Base-by-base conservation (phyloP, 2,888 invertebrate genomes). In the Mimas tiliae region DNA sequence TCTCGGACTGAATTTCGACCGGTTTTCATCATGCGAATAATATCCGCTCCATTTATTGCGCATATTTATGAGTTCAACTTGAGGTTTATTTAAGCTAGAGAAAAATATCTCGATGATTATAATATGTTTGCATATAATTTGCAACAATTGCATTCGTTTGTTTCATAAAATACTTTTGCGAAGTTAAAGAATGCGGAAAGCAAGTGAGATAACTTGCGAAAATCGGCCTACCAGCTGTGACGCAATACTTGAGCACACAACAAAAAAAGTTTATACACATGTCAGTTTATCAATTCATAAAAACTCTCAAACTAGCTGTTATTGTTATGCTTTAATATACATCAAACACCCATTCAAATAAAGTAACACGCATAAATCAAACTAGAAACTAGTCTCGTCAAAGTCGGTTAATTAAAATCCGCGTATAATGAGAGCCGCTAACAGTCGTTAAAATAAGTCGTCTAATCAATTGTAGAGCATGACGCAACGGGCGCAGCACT, bases 401-500 rank as follows among this genome's bases (percentile, higher is more conserved):
- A 58, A 58, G 42, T 42, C 38, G 19, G 38, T 50, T 34, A 62
- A 62, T 48, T 58, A 50, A 62, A 65, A 65, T 58, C 58, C 21
- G 51, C 62, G 42, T 21, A 62, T 62, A 51, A 45, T 58, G 58
- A 58, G 58, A n/a, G 34, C 45, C 16, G 51, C 38, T 51, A 58
- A 38, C 58, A 58, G 62, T 66, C 52, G 47, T 52, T 47, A 58
- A 27, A 65, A 58, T 51, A 47, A 62, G 45, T 38, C 58, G 8
- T 38, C 51, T 64, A 68, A 65, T 68, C 68, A 64, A 68, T 68
- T 68, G 65, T 65, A 51, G 62, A 52, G 64, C 62, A 67, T 76
- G 72, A 76, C 70, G 74, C 72, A 75, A 77, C 72, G 72, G 68
- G 72, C 70, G 76, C 73, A 73, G 72, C 73, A 27, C n/a, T n/a